A percentile compares a stretch with the other conserved stretches of the same genome.
Evolutionary conservation across 2,113 vertebrate species (phyloP).

Genomic region (Bubo bubo): DNA sequence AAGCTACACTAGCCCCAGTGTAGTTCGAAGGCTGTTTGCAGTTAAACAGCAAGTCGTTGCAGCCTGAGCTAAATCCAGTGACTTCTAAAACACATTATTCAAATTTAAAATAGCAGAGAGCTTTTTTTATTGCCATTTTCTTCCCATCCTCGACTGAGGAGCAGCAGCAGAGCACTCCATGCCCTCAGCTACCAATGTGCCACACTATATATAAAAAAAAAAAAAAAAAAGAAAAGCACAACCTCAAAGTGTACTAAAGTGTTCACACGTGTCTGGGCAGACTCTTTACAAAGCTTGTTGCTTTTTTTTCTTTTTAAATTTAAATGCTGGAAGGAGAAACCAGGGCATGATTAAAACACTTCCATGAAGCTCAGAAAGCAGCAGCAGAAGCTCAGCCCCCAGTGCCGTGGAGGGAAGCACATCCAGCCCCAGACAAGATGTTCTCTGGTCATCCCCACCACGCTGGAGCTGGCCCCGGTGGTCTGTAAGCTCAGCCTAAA

Average conservation of each 20-base stretch:
- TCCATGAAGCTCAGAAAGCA: not conserved
- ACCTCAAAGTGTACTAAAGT: not conserved
- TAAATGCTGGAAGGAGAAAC: not conserved
- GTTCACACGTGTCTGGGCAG: not conserved
- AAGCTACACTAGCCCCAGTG: not conserved
- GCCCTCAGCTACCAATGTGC: not conserved
- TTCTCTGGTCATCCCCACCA: not conserved
- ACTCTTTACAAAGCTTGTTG: not conserved
- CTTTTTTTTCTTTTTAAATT: not conserved
- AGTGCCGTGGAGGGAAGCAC: not conserved
- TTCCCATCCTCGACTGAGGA: not conserved
- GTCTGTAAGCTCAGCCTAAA: not conserved
- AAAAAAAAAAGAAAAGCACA: not conserved
- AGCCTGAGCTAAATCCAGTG: conserved; percentile 20
- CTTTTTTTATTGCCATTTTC: not conserved
- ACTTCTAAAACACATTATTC: not conserved
- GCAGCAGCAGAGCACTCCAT: not conserved
- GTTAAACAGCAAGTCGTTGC: not conserved
- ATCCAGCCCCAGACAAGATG: not conserved
- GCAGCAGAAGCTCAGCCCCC: not conserved
- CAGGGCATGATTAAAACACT: not conserved
- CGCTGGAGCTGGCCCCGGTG: not conserved
- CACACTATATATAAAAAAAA: not conserved
- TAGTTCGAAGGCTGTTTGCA: not conserved
- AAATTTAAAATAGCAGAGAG: not conserved